These are phyloP conservation scores for Netelia melanura DNA, from an alignment of 2,888 invertebrate genomes.

Conservation along the genomic window DNA sequence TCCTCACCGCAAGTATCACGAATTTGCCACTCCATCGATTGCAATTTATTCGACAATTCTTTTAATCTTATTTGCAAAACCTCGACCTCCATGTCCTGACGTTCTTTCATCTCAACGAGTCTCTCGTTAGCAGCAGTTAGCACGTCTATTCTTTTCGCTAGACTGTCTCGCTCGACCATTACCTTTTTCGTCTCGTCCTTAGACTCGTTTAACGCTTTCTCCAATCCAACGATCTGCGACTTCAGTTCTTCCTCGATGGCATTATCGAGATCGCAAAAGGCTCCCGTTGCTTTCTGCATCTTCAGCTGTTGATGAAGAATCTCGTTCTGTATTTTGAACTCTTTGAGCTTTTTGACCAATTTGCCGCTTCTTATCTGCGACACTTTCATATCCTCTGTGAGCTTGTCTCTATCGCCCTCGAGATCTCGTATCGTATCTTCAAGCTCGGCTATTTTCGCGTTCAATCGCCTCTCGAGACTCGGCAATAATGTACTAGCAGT, in stretches of 20 bases:
- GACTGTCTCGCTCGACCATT: slow-evolving; percentile 88
- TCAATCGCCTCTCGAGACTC: slow-evolving; percentile 77
- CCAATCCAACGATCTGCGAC: slow-evolving; percentile 88
- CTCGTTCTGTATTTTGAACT: slow-evolving; percentile 90
- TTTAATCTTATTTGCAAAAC: slow-evolving; percentile 90
- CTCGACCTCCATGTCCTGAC: slow-evolving; percentile 91
- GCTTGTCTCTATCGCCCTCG: slow-evolving; percentile 86
- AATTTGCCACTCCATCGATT: slow-evolving; percentile 83
- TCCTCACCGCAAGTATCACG: slow-evolving; percentile 62
- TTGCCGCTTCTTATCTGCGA: slow-evolving; percentile 91
- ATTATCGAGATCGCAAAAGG: slow-evolving; percentile 89
- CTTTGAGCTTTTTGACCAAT: slow-evolving; percentile 93
- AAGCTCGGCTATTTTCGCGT: slow-evolving; percentile 86
- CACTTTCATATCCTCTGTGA: slow-evolving; percentile 88
- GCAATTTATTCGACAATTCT: slow-evolving; percentile 89
- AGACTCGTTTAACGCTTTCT: slow-evolving; percentile 88
- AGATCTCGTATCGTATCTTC: slow-evolving; percentile 87
- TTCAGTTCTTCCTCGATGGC: slow-evolving; percentile 94
- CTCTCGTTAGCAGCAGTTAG: slow-evolving; percentile 91
- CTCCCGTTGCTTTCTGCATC: slow-evolving; percentile 86
- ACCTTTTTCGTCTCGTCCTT: slow-evolving; percentile 87
- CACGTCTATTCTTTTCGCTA: slow-evolving; percentile 90
- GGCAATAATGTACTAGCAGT: slow-evolving; percentile 72
- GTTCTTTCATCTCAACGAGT: slow-evolving; percentile 92
- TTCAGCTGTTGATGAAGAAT: slow-evolving; percentile 87